Percentiles rank a stretch among this genome's conserved stretches.
These are phyloP conservation scores for Centropus unirufus DNA, from an alignment of 2,113 vertebrate genomes.

Conservation along the genomic window DNA sequence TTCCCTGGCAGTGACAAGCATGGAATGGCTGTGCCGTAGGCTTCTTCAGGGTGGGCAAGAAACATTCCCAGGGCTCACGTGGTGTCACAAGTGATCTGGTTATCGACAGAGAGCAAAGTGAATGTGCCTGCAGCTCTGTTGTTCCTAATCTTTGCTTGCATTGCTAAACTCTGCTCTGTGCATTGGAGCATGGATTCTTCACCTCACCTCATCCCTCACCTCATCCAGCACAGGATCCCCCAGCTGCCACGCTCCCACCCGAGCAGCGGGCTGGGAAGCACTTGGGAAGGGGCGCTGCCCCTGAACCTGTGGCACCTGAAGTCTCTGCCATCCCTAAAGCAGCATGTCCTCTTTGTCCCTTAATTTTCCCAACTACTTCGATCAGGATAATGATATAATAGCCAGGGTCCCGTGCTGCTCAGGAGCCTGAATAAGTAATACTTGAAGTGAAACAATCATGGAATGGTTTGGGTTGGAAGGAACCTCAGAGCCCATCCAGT, in stretches of 20 bases:
- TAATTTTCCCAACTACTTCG: background rate
- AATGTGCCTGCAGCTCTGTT: background rate
- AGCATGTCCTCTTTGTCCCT: background rate
- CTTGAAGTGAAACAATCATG: background rate
- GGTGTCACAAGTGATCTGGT: background rate
- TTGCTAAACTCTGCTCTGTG: background rate
- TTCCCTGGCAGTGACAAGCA: accelerated
- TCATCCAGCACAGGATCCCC: background rate
- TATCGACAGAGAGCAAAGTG: accelerated
- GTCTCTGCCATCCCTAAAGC: background rate
- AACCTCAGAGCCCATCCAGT: no score
- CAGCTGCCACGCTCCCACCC: background rate
- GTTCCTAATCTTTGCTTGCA: background rate
- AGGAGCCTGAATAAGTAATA: background rate
- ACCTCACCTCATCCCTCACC: accelerated
- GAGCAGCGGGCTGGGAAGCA: background rate
- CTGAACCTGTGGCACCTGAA: accelerated
- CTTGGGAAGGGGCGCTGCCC: accelerated
- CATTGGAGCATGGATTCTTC: background rate
- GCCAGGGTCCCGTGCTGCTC: background rate
- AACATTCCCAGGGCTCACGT: accelerated
- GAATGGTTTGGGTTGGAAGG: no score
- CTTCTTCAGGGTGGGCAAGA: background rate
- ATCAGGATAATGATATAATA: background rate
- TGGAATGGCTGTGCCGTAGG: background rate